Evolutionary conservation across 2,797 vertebrate genomes (phyloP).

Genomic region (Nyctalus aviator): DNA sequence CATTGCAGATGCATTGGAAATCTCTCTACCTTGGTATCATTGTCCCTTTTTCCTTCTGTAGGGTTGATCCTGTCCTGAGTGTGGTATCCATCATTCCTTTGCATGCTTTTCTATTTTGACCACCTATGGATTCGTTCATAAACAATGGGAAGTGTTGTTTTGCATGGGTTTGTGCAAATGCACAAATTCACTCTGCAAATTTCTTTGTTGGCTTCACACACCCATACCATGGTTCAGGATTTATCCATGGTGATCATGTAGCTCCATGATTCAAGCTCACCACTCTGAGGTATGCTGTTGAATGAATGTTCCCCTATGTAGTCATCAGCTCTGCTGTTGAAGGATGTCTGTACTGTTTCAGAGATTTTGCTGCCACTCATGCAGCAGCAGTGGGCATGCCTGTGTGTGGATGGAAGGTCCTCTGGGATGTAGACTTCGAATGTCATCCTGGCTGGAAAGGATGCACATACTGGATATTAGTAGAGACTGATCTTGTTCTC

Average conservation of each 20-base stretch:
- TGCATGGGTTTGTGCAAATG: background rate
- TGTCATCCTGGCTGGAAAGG: background rate
- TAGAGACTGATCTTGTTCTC: background rate
- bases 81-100: background rate
- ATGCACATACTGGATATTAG: no score
- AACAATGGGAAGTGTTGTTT: background rate
- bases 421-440: rapidly evolving
- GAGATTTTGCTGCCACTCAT: background rate
- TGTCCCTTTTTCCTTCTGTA: background rate
- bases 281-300: rapidly evolving
- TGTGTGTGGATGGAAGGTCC: background rate
- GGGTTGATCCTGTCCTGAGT: background rate
- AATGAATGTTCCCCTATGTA: background rate
- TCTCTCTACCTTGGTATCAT: rapidly evolving
- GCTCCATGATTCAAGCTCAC: rapidly evolving
- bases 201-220: background rate
- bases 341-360: background rate
- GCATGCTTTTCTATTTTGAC: background rate
- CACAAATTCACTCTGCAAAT: background rate
- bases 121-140: background rate
- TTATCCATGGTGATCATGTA: no score
- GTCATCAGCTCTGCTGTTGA: background rate
- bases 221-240: background rate
- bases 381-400: background rate
- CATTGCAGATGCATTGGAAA: rapidly evolving